Percentiles rank a stretch among this genome's conserved stretches.
These are phyloP conservation scores for Chrysochloris asiatica DNA, from an alignment of 2,113 vertebrate genomes.

Conservation along the genomic window DNA sequence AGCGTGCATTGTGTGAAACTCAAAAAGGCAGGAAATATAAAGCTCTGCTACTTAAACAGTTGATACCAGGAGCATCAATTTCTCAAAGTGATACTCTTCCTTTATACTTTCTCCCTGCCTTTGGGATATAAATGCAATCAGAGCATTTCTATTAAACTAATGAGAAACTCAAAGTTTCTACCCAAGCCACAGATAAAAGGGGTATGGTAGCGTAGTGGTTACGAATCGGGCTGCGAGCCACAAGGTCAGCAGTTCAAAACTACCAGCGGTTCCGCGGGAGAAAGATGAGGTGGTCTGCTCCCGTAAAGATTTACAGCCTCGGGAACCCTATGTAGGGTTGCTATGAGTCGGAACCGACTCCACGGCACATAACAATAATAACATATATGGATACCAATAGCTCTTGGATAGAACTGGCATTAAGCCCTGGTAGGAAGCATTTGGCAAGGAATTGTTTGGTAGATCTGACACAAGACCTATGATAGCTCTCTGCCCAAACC, in stretches of 20 bases:
- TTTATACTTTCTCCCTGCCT: background rate
- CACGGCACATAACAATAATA: too few species aligned
- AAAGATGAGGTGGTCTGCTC: too few species aligned
- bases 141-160: background rate
- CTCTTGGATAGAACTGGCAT: background rate
- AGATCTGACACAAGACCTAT: background rate
- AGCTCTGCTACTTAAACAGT: background rate
- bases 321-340: too few species aligned
- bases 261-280: too few species aligned
- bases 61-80: background rate
- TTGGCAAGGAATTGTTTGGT: background rate
- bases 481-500: background rate
- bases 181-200: background rate
- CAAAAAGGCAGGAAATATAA: background rate
- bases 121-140: too few species aligned
- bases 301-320: too few species aligned
- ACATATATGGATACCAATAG: too few species aligned
- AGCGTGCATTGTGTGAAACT: background rate
- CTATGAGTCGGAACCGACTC: too few species aligned
- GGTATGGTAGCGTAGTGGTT: too few species aligned
- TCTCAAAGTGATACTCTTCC: background rate
- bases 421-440: background rate
- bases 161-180: background rate
- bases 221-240: too few species aligned
- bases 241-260: too few species aligned